Evolutionary conservation across 1,140 invertebrate genomes (phyloP), one percentile per base, ranked within the genome.

Genomic region (Zeugodacus cucurbitae): DNA sequence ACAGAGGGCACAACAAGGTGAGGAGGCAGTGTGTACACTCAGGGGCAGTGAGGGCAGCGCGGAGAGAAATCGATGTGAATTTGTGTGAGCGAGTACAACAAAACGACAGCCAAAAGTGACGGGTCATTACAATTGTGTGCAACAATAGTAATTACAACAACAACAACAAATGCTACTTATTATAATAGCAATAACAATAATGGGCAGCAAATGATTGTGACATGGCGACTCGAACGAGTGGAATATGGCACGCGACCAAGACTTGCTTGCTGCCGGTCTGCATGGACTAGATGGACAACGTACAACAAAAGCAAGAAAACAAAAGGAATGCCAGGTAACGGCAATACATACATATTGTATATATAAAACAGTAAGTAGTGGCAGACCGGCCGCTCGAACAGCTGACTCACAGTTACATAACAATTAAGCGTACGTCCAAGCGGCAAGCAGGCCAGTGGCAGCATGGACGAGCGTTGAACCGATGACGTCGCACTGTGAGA

Each of bases 61-160:
- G 41, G 14, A 11, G 44, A 26, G 44, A 82, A 48, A 82, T 82
- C 34, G n/a, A 5, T 48, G 74, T 82, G 41, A 22, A 54, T 11
- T n/a, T 82, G 74, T n/a, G 41, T 26, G 44, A 82, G 74, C 26
- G 44, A n/a, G 41, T 41, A 1, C 37, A 29, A 82, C 74, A 74
- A 82, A 82, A 32, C 41, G 44, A 26, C 22, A 48, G 37, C 74
- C 37, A 82, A 82, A 82, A 48, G 67, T 82, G 41, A 48, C 41
- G 44, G 74, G 22, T 82, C 74, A 82, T 48, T 82, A 62, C 10
- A 48, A 82, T 82, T 82, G 37, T 82, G 10, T 32, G 22, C 37
- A 82, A 29, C 74, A 82, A 82, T 48, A 82, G 41, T 82, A 82
- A 82, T 82, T 82, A 82, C 44, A 82, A 82, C 74, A 82, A 82